Base-by-base conservation (phyloP, 2,113 vertebrate genomes). In the Scopus umbretta region DNA sequence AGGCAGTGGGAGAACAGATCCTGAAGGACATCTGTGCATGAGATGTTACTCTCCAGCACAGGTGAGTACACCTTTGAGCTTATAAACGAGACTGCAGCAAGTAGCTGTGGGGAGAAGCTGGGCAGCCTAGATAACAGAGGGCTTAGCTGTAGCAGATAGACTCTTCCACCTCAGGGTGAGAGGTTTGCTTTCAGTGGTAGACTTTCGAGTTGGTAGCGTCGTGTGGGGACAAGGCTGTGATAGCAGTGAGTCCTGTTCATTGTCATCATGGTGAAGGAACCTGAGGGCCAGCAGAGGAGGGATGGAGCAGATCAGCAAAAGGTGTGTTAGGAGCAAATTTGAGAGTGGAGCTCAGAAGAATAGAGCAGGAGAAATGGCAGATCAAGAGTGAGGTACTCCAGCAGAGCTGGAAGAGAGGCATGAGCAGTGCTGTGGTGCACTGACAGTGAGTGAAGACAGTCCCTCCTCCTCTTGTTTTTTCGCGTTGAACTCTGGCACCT, bases 31-130 rank as follows among this genome's bases (percentile, higher is more conserved):
- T 36, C 97, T 96, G 45, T 98, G 98, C 96, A 97, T 98, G 94
- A 98, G 97, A 70, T 97, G 98, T 93, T 99, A 99, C 97, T 99
- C 99, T 66, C 99, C 99, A 75, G 99, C 99, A 91, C 99, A 99
- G 99, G 99, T 99, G 90, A 96, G 98, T 85, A 66, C 29, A 58
- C n/a, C 30, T 90, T 94, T 81, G 82, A 94, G 34, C 43, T 92
- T 93, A 53, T 23, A 67, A 91, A 74, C 11, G 68, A 95, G 74
- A 63, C 68, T 91, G 90, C 82, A 86, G 78, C 68, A 91, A 81
- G 91, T 53, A 95, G 58, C 40, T 86, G 42, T 71, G 45, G 76
- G 80, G 30, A 94, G 73, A 92, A 96, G 53, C 59, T 78, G 76
- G 80, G 58, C 32, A 96, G 67, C 25, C 50, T 72, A 81, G 71